Conservation (phyloP, 2,113 vertebrate genomes). For the Phasianus colchicus region DNA sequence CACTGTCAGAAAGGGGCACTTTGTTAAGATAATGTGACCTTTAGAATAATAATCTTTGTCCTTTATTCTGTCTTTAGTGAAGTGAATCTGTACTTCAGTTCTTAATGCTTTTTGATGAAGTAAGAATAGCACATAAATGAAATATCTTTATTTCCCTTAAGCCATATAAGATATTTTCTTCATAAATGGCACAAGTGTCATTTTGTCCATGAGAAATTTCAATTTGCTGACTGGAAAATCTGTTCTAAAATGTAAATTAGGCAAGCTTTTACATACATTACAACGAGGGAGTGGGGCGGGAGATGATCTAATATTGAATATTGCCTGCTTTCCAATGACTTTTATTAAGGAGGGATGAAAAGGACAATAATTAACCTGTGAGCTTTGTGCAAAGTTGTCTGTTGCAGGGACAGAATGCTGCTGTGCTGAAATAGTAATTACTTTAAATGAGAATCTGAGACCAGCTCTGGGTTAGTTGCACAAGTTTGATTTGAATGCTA, state of each 20-base stretch:
- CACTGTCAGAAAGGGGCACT: constrained; percentile 78
- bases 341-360: neutral
- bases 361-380: neutral
- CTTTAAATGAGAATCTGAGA: neutral
- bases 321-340: neutral
- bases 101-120: constrained; percentile 51
- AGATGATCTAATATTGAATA: neutral
- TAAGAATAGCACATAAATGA: constrained; percentile 42
- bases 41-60: constrained; percentile 74
- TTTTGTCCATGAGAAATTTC: constrained; percentile 34
- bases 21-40: constrained; percentile 85
- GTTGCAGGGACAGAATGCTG: neutral
- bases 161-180: neutral
- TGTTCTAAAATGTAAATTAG: constrained; percentile 50
- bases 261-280: constrained; percentile 31
- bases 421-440: neutral
- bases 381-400: neutral
- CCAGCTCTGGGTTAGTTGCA: neutral
- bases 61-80: constrained; percentile 63
- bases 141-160: constrained; percentile 8
- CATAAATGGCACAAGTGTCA: constrained; percentile 39
- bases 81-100: constrained; percentile 64
- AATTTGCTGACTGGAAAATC: constrained; percentile 25
- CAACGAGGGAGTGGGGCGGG: constrained; percentile 17
- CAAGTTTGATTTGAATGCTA: neutral